These are phyloP conservation scores for Mastomys coucha DNA, from an alignment of 2,113 vertebrate species.

Conservation along the genomic window DNA sequence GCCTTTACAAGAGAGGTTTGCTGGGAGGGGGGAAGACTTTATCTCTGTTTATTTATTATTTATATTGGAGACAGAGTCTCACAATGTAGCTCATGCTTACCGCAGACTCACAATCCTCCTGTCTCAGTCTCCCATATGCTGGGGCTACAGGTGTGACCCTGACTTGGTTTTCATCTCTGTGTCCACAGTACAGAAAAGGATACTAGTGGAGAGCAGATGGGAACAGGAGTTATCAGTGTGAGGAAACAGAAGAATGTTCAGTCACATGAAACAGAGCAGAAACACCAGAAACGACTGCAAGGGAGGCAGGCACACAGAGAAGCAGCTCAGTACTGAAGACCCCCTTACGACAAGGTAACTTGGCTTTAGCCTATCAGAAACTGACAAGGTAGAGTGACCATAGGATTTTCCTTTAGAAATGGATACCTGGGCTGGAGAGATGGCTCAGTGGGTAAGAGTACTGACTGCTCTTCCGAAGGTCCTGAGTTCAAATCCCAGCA, in stretches of 20 bases:
- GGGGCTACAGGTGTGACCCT: not conserved
- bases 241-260: not conserved
- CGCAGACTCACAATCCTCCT: not conserved
- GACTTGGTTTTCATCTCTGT: conserved; percentile 35
- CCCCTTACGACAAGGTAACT: not conserved
- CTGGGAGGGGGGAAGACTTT: conserved; percentile 19
- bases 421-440: no score
- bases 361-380: conserved; percentile 3
- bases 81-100: not conserved
- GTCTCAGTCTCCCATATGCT: not conserved
- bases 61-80: not conserved
- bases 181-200: not conserved
- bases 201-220: not conserved
- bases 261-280: not conserved
- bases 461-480: no score
- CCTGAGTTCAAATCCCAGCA: no score
- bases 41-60: conserved; percentile 7
- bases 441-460: no score
- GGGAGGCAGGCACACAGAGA: not conserved
- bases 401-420: conserved; percentile 18
- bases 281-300: not conserved
- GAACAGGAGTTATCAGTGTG: not conserved
- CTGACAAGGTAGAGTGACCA: not conserved
- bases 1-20: conserved; percentile 11
- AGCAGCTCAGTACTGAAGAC: not conserved